Conservation (phyloP, 2,113 vertebrate species). For the Psophia crepitans region DNA sequence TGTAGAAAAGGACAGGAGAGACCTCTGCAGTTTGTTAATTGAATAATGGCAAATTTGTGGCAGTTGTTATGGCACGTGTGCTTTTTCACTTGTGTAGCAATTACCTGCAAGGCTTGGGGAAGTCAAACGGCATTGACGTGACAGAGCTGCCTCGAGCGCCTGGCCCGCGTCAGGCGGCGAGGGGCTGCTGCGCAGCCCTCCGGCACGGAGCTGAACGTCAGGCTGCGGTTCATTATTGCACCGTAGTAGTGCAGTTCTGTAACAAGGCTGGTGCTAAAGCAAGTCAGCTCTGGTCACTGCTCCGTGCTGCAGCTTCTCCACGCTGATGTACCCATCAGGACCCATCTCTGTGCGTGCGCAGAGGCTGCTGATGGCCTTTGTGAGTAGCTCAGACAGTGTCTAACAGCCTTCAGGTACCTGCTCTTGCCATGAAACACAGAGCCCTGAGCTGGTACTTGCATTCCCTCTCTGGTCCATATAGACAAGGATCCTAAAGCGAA, state of each 20-base stretch:
- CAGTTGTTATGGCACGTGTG: neutral
- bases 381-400: accelerated
- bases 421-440: neutral
- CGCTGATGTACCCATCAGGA: accelerated
- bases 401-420: neutral
- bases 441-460: neutral
- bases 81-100: neutral
- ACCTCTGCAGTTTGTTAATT: constrained; percentile 17
- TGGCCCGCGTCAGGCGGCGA: too few relatives aligned
- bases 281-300: neutral
- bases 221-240: neutral
- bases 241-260: accelerated
- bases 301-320: accelerated
- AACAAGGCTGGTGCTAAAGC: neutral
- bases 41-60: constrained; percentile 29
- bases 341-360: accelerated
- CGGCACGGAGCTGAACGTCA: too few relatives aligned
- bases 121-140: neutral
- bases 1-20: constrained; percentile 5
- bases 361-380: accelerated
- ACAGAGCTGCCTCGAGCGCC: neutral
- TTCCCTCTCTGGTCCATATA: neutral
- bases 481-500: neutral
- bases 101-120: constrained; percentile 10
- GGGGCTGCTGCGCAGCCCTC: too few relatives aligned